Evolutionary conservation across 2,797 vertebrate species (phyloP).

Genomic region (Galaxias olidus): DNA sequence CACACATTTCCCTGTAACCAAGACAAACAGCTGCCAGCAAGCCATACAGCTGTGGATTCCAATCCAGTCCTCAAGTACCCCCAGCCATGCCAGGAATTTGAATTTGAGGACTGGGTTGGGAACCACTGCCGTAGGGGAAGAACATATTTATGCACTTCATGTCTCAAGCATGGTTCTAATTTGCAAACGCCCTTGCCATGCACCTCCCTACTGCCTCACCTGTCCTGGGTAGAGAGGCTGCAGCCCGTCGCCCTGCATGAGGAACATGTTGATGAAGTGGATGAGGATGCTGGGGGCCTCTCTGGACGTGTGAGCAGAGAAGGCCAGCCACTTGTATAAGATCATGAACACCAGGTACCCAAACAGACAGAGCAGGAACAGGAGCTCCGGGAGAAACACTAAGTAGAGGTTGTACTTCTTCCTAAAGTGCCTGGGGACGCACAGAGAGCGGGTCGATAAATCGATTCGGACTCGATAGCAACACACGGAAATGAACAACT

Average conservation of each 20-base stretch:
- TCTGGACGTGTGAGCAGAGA: conserved; percentile 73
- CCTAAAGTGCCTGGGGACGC: conserved; percentile 83
- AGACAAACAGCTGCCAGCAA: no score
- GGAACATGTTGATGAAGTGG: conserved; percentile 97
- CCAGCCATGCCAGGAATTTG: no score
- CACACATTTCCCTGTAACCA: no score
- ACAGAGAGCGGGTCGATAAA: neutral
- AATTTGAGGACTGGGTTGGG: no score
- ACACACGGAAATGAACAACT: no score
- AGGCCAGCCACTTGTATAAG: conserved; percentile 91
- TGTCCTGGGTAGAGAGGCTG: conserved; percentile 83
- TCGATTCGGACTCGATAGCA: neutral
- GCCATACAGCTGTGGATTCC: no score
- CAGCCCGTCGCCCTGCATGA: conserved; percentile 75
- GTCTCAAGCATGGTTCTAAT: no score
- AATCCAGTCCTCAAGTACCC: no score
- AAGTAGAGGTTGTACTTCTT: conserved; percentile 87
- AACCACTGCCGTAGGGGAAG: no score
- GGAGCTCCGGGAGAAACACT: conserved; percentile 90
- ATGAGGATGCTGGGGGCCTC: conserved; percentile 93
- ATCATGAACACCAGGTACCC: conserved; percentile 97
- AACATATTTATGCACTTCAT: no score
- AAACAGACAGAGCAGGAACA: conserved; percentile 93
- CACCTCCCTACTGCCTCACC: conserved; percentile 65
- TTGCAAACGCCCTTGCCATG: neutral